Evolutionary conservation across 2,888 invertebrate species (phyloP).

Genomic region (Gortyna flavago): DNA sequence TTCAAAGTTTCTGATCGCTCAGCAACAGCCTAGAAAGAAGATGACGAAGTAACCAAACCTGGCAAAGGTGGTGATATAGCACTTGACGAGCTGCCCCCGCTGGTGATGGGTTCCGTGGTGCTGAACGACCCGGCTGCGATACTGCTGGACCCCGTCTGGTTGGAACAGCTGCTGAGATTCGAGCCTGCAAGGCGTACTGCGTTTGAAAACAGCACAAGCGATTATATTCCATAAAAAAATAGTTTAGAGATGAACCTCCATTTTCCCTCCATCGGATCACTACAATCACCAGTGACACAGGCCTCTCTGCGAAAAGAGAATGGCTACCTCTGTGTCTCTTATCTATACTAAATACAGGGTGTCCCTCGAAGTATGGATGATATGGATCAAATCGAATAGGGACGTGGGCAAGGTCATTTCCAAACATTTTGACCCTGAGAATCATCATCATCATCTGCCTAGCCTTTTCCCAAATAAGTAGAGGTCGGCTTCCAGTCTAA

Average conservation of each 20-base stretch:
- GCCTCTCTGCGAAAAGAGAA: no score
- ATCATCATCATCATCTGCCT: no score
- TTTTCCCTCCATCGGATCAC: not conserved
- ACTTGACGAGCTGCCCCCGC: constrained; percentile 88
- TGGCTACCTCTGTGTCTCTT: not conserved
- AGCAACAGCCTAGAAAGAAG: not conserved
- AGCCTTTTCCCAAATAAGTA: no score
- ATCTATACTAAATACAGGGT: no score
- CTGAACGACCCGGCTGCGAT: constrained; percentile 87
- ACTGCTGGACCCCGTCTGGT: constrained; percentile 88
- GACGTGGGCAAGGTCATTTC: no score
- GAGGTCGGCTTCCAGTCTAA: no score
- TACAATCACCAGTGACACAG: no score
- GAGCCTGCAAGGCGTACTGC: constrained; percentile 79
- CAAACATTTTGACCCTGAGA: no score
- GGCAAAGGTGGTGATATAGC: constrained; percentile 88
- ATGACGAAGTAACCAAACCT: constrained; percentile 70
- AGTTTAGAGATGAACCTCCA: not conserved
- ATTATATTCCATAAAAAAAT: constrained; percentile 11
- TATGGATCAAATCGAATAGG: no score
- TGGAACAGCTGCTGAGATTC: constrained; percentile 88
- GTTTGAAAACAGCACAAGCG: constrained; percentile 42
- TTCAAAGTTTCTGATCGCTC: not conserved
- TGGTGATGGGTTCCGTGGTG: constrained; percentile 87
- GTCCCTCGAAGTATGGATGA: no score